Evolutionary conservation across 2,797 vertebrate species (phyloP), one percentile per base, ranked within the genome.

Genomic region (Pangasius sanitwongsei): DNA sequence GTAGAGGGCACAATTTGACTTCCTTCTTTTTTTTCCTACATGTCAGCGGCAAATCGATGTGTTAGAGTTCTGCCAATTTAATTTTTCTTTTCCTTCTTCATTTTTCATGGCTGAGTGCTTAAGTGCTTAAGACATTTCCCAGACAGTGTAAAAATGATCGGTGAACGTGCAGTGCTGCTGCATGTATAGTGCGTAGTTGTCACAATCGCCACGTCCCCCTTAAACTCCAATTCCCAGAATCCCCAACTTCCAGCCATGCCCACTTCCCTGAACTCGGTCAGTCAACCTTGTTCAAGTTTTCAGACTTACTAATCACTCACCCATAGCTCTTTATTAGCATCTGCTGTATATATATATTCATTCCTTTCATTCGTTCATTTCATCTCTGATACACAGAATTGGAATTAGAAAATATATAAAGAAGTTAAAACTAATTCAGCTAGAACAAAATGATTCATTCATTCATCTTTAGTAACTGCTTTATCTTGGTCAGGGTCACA

Each of bases 1-100:
- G n/a, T 12, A 74, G 53, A 59, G 31, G 74, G 41, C 75, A 85
- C n/a, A 28, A 44, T 84, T 50, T 69, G 70, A 67, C 74, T 85
- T 28, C 41, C 37, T 48, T 44, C 31, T 34, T 87, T 84, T 87
- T 77, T 80, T 34, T 9, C 16, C 31, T 28, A 6, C 37, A 20
- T 86, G 87, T 83, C 90, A 85, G 74, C 44, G 63, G 23, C 53
- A 87, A 86, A 90, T 87, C 63, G 7, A 90, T 92, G 84, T 82
- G 87, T 63, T 20, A 86, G 59, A 67, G 48, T 87, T 86, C 88
- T 90, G 85, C 82, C 87, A 90, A 82, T 85, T 87, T 67, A 89
- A 70, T 77, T 70, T 90, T 85, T 83, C 20, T 41, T 5, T 41
- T 59, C 86, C 86, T 70, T 87, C 78, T 83, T 44, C 59, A 87